These are phyloP conservation scores for Theropithecus gelada DNA, from an alignment of 2,113 vertebrate genomes.

Conservation along the genomic window DNA sequence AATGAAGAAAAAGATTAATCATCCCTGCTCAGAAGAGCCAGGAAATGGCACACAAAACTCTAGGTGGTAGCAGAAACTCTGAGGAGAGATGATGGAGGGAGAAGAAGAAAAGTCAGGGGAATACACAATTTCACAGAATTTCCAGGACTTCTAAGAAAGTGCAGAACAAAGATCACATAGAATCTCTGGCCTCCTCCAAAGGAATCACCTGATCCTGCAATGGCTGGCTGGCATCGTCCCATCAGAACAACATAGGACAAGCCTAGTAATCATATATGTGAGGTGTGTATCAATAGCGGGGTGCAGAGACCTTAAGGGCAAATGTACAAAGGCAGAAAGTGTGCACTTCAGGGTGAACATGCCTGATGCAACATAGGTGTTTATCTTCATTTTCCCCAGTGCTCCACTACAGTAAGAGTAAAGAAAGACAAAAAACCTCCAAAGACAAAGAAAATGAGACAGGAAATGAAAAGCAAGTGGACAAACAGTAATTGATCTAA, in stretches of 20 bases:
- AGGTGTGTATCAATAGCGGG: fast-evolving
- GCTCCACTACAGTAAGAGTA: not conserved
- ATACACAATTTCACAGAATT: not conserved
- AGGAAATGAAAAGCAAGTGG: not conserved
- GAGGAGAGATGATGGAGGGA: not conserved
- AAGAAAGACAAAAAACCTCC: not conserved
- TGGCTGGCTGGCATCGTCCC: not conserved
- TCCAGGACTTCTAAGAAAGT: not conserved
- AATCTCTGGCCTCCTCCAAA: not conserved
- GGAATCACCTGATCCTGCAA: not conserved
- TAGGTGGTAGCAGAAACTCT: not conserved
- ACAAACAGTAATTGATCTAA: not conserved
- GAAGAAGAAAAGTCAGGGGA: not conserved
- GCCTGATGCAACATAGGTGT: not conserved
- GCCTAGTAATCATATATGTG: not conserved
- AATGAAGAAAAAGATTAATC: not conserved
- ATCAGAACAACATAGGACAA: not conserved
- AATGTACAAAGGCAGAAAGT: not conserved
- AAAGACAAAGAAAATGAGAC: not conserved
- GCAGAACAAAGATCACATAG: not conserved
- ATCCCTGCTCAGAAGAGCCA: not conserved
- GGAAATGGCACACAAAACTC: not conserved
- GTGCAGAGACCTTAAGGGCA: not conserved
- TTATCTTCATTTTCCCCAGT: not conserved
- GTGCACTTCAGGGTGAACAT: not conserved